A percentile compares a stretch with the other conserved stretches of the same genome.
Conservation (phyloP, 2,113 vertebrate species). For the Solea senegalensis region DNA sequence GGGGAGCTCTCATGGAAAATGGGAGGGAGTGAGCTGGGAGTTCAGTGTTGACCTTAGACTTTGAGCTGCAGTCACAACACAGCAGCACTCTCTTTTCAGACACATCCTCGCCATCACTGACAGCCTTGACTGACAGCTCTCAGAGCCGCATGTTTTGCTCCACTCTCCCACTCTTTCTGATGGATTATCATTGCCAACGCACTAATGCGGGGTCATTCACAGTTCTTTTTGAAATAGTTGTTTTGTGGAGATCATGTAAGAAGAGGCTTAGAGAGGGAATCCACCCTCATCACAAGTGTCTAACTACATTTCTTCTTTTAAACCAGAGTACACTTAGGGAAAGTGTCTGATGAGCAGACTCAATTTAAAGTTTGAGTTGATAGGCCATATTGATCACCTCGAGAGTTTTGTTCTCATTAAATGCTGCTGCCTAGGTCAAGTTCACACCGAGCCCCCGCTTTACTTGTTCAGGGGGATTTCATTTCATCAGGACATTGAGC, state of each 20-base stretch:
- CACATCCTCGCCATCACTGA: conserved; percentile 37
- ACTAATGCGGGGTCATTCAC: background rate
- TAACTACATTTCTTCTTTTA: conserved; percentile 28
- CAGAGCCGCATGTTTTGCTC: conserved; percentile 20
- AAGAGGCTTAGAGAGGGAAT: conserved; percentile 22
- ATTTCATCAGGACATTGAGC: conserved; percentile 43
- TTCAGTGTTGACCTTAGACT: conserved; percentile 78
- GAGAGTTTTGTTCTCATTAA: conserved; percentile 74
- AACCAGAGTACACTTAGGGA: conserved; percentile 39
- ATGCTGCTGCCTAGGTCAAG: conserved; percentile 61
- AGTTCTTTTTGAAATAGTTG: background rate
- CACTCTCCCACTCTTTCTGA: conserved; percentile 35
- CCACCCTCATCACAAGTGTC: conserved; percentile 28
- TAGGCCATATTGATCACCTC: conserved; percentile 69
- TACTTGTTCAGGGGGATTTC: conserved; percentile 41
- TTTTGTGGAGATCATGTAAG: background rate
- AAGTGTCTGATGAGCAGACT: conserved; percentile 55
- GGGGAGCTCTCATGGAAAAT: conserved; percentile 69
- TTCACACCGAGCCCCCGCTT: conserved; percentile 46
- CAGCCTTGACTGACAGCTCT: conserved; percentile 57
- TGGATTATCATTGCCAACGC: conserved; percentile 15
- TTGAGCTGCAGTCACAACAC: conserved; percentile 48
- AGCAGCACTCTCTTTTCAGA: conserved; percentile 29
- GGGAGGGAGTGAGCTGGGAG: conserved; percentile 51
- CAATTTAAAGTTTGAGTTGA: conserved; percentile 72